Conservation (phyloP, 2,113 vertebrate genomes). For the Corydoras sp. region DNA sequence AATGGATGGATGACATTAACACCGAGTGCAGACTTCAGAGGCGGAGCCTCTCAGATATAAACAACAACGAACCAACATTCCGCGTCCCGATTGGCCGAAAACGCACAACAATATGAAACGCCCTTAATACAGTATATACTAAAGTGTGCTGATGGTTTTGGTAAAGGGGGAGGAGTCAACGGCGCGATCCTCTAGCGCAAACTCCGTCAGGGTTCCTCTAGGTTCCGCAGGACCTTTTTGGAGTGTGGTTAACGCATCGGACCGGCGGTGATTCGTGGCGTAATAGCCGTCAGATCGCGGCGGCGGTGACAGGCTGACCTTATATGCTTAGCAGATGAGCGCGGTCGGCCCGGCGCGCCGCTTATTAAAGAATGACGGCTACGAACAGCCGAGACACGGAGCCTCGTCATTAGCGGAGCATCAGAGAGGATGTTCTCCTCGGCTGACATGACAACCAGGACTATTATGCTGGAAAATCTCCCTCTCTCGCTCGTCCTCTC, state of each 20-base stretch:
- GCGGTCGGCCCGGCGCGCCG: not conserved
- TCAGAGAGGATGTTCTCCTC: conserved; percentile 26
- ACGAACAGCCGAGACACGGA: not conserved
- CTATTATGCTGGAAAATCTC: conserved; percentile 8
- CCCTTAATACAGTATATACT: too few species aligned
- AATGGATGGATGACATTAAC: too few species aligned
- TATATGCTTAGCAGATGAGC: conserved; percentile 30
- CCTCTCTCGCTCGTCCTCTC: not conserved
- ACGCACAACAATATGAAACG: too few species aligned
- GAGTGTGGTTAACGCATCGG: not conserved
- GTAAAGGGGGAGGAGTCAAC: too few species aligned
- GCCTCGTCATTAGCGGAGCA: conserved; percentile 32
- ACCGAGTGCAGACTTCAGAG: too few species aligned
- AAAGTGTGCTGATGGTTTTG: not conserved
- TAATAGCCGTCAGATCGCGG: not conserved
- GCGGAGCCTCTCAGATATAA: too few species aligned
- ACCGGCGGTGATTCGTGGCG: not conserved
- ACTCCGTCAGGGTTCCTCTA: too few species aligned
- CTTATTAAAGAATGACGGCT: conserved; percentile 25
- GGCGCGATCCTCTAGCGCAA: too few species aligned
- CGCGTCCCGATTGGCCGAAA: too few species aligned
- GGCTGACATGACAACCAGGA: conserved; percentile 29
- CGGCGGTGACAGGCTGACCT: conserved; percentile 28
- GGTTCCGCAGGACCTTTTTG: not conserved
- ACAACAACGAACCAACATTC: too few species aligned